Evolutionary conservation across 2,797 vertebrate species (phyloP).

Genomic region (Enteromius anoplus): DNA sequence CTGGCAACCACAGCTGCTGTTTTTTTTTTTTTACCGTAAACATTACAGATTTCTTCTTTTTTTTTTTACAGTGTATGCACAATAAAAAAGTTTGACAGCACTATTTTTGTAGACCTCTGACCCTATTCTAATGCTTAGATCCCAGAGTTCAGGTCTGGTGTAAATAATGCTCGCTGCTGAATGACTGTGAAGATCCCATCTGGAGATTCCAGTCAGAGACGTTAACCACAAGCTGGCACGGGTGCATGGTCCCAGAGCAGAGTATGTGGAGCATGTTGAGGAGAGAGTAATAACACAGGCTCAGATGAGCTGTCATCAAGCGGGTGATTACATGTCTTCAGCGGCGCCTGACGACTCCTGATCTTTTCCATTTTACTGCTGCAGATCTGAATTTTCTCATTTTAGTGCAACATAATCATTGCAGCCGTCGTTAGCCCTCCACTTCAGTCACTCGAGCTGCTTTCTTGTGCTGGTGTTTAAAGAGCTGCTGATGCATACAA

Average conservation of each 20-base stretch:
- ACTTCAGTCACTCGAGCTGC: neutral
- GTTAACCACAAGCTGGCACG: neutral
- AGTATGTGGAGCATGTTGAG: slow-evolving; percentile 11
- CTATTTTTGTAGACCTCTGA: neutral
- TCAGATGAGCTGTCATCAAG: slow-evolving; percentile 12
- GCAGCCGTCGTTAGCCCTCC: neutral
- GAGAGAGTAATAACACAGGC: slow-evolving; percentile 6
- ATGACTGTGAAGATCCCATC: neutral
- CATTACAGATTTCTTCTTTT: too few relatives aligned
- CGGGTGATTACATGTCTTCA: neutral
- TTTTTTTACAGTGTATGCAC: too few relatives aligned
- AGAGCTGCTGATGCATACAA: neutral
- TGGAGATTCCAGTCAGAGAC: neutral
- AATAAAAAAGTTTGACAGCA: too few relatives aligned
- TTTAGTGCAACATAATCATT: neutral
- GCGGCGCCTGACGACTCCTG: neutral
- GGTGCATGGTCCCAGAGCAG: slow-evolving; percentile 21
- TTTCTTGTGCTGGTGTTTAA: neutral
- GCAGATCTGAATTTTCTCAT: neutral
- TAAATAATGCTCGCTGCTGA: neutral
- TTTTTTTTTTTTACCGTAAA: too few relatives aligned
- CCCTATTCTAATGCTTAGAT: neutral
- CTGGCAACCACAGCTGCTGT: too few relatives aligned
- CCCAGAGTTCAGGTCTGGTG: neutral
- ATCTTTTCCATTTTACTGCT: neutral